These are phyloP conservation scores for Turritopsis dohrnii DNA, from an alignment of 30 jellyfish, hydroid and myxozoan genomes.

Conservation along the genomic window DNA sequence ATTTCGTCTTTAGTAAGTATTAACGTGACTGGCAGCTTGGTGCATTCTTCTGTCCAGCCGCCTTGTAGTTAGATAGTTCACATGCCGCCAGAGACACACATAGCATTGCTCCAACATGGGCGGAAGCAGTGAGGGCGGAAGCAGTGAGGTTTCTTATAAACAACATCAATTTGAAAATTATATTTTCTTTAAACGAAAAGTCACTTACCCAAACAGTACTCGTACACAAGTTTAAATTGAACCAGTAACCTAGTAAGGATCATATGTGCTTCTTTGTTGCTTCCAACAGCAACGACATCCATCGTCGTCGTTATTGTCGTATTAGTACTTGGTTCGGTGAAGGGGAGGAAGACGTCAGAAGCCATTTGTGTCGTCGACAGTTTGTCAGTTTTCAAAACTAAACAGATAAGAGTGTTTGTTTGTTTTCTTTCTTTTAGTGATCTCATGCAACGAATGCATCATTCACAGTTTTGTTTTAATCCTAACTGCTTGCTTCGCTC, in stretches of 20 bases:
- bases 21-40: too few species aligned
- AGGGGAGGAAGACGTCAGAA: neutral
- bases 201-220: neutral
- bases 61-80: too few species aligned
- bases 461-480: neutral
- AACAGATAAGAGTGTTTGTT: neutral
- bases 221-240: neutral
- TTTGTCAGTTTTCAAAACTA: neutral
- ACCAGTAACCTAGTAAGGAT: neutral
- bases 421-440: neutral
- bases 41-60: too few species aligned
- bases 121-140: too few species aligned
- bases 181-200: too few species aligned
- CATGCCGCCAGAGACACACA: too few species aligned
- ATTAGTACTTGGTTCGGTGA: neutral
- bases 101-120: too few species aligned
- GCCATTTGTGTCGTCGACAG: neutral
- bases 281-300: neutral
- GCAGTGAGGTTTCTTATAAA: too few species aligned
- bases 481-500: neutral
- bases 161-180: too few species aligned
- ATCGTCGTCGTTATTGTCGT: neutral
- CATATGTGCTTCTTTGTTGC: neutral
- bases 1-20: too few species aligned
- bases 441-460: neutral